Evolutionary conservation across 2,113 vertebrate species (phyloP).

Genomic region (Hippopotamus amphibius): DNA sequence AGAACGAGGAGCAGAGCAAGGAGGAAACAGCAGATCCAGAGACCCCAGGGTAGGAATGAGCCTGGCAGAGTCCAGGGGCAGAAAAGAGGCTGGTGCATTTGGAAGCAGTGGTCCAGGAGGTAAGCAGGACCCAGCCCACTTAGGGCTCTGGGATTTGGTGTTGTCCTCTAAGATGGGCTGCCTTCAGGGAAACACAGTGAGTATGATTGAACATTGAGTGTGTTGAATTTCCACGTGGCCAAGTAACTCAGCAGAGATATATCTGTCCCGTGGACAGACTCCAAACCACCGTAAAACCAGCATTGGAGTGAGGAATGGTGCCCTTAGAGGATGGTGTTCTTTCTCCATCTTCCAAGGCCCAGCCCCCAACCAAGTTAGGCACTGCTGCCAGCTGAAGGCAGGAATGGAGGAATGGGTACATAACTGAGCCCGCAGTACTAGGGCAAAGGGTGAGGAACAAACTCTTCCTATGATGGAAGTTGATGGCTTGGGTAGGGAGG

Average conservation of each 20-base stretch:
- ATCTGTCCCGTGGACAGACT: not conserved
- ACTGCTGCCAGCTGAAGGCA: not conserved
- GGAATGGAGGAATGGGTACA: not conserved
- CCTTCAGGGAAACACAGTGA: not conserved
- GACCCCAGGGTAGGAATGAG: not conserved
- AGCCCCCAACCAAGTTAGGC: not conserved
- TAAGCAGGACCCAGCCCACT: not conserved
- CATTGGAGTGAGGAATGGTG: not conserved
- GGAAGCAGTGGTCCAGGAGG: not conserved
- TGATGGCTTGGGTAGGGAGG: not conserved
- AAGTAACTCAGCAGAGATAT: not conserved
- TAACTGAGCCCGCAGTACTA: not conserved
- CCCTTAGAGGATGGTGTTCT: not conserved
- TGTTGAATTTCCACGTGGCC: not conserved
- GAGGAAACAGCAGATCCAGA: not conserved
- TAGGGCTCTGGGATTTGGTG: not conserved
- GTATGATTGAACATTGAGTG: not conserved
- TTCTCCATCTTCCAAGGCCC: not conserved
- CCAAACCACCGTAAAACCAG: not conserved
- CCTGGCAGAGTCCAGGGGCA: not conserved
- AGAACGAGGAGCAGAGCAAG: not conserved
- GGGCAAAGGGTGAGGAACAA: not conserved
- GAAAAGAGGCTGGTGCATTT: not conserved
- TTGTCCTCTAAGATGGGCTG: too few species aligned
- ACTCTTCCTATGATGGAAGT: not conserved